These are phyloP conservation scores for Apostichopus parvimensis DNA, from an alignment of 35 echinoderm and acorn worm genomes.

Conservation along the genomic window DNA sequence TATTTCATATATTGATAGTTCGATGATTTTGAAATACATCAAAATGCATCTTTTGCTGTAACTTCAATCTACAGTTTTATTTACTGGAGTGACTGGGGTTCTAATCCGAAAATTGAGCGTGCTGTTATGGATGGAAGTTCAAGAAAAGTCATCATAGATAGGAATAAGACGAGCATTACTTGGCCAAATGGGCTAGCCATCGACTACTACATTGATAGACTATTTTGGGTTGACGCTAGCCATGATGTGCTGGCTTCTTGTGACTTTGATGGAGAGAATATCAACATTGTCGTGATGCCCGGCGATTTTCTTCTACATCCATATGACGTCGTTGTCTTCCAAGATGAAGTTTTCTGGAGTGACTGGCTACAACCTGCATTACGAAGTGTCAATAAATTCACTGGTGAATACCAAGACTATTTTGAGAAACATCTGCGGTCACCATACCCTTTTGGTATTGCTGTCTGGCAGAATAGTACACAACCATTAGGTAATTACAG, in stretches of 20 bases:
- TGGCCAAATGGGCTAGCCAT: conserved; percentile 95
- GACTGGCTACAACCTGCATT: conserved; percentile 80
- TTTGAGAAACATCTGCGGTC: conserved; percentile 45
- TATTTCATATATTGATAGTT: no score
- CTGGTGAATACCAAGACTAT: conserved; percentile 43
- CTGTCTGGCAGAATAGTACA: conserved; percentile 64
- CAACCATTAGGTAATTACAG: conserved; percentile 70
- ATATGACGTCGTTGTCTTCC: conserved; percentile 85
- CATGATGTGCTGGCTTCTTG: conserved; percentile 59
- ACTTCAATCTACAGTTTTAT: conserved; percentile 59
- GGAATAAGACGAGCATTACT: conserved; percentile 12
- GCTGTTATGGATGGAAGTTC: conserved; percentile 89
- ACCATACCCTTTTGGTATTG: conserved; percentile 64
- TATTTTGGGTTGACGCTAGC: conserved; percentile 93
- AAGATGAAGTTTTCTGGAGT: conserved; percentile 89
- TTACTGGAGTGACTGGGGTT: conserved; percentile 97
- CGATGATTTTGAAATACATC: no score
- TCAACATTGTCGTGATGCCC: conserved; percentile 50
- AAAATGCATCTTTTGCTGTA: background rate
- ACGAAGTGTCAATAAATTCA: conserved; percentile 82
- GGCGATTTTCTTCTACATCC: conserved; percentile 66
- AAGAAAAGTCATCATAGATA: conserved; percentile 57
- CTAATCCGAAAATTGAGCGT: conserved; percentile 67
- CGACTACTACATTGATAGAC: conserved; percentile 65
- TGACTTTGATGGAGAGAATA: conserved; percentile 61